Base-by-base conservation (phyloP, 2,888 invertebrate genomes). In the Cylloceria caligata region DNA sequence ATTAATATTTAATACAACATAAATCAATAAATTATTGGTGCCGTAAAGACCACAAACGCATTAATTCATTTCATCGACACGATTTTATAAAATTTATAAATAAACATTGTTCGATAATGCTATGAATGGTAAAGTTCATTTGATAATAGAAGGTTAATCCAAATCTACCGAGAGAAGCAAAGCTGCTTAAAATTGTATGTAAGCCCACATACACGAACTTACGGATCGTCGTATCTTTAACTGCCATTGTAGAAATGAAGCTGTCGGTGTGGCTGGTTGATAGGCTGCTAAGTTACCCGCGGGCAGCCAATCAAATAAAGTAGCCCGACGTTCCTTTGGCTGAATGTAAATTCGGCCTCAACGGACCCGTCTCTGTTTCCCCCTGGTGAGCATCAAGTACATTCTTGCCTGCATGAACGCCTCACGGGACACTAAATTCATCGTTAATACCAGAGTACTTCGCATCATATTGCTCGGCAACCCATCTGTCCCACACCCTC, bases 291-390 rank as follows among this genome's bases (percentile, higher is more conserved):
- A 67, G 81, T 77, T 76, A 77, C 75, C 85, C 77, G 72, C 77
- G 85, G 81, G 88, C 88, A 88, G 88, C 89, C 90, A 90, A 90
- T 90, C 89, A 89, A 90, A 90, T 90, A 90, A 90, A 90, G 90
- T 90, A 90, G 90, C 88, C 88, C 86, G 88, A 85, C 88, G 89
- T 89, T 90, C 88, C 88, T 88, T 90, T 87, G 87, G 87, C 85
- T 84, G 88, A 19, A 90, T 91, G 90, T 89, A 90, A 90, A 90
- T 91, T 88, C 82, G 81, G 84, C 88, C 88, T 87, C 88, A 86
- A 84, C 83, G 87, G 88, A 85, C 88, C 39, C 73, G 52, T 71
- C 42, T 69, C 21, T 45, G 57, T 60, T 57, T 34, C 27, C 30
- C 30, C 42, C 30, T 30, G 13, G 39, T 55, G 34, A 55, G 21